Conservation (phyloP, 2,113 vertebrate genomes). For the Cinclus mexicanus region DNA sequence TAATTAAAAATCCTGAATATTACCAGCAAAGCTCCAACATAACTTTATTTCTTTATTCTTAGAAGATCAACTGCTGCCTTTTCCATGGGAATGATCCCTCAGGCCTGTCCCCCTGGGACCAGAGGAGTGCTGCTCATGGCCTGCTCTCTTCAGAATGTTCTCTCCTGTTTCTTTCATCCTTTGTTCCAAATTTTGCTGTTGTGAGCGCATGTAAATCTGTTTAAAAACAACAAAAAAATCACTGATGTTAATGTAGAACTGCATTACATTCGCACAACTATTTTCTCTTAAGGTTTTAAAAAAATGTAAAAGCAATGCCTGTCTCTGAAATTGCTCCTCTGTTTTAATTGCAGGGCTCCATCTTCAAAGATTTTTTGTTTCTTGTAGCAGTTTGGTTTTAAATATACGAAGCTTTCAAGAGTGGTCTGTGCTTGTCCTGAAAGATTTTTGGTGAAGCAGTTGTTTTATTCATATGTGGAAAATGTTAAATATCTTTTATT, state of each 20-base stretch:
- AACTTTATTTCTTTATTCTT: not conserved
- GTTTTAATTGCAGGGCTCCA: not conserved
- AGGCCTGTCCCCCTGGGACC: not conserved
- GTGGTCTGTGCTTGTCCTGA: slow-evolving; percentile 35
- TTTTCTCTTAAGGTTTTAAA: not conserved
- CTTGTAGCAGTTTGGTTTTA: not conserved
- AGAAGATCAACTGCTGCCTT: slow-evolving; percentile 50
- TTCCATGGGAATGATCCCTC: not conserved
- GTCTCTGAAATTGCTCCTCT: not conserved
- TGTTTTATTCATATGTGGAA: slow-evolving; percentile 64
- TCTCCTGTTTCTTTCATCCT: not conserved
- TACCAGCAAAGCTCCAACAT: not conserved
- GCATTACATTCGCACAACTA: not conserved
- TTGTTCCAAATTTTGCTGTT: not conserved
- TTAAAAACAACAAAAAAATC: not conserved
- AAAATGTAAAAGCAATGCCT: not conserved
- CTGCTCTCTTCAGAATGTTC: not conserved
- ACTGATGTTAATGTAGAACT: not conserved
- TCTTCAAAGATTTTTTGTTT: not conserved
- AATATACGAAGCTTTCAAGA: not conserved
- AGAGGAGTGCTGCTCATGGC: not conserved
- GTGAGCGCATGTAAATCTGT: not conserved
- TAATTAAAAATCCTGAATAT: too few species aligned
- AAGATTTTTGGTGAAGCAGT: slow-evolving; percentile 30
- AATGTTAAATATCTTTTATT: slow-evolving; percentile 74